Conservation (phyloP, 1,140 invertebrate species). For the Lucilia cuprina region DNA sequence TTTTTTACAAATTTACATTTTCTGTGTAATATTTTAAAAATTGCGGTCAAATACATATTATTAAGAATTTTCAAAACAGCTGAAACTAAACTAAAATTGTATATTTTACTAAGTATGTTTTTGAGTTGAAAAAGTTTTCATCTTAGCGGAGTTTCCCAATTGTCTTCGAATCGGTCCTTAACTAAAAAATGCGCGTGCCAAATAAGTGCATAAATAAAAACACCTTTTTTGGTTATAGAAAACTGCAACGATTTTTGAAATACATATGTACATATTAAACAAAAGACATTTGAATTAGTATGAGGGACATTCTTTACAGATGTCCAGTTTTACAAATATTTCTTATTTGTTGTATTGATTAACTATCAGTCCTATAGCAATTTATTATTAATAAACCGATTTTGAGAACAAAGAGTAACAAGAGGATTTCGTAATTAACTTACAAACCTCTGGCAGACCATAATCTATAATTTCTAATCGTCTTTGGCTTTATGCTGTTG, state of each 20-base stretch:
- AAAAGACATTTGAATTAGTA: not conserved
- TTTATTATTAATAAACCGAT: constrained; percentile 37
- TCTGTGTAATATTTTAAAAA: too few relatives aligned
- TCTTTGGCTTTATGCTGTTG: not conserved
- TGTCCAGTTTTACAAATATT: constrained; percentile 32
- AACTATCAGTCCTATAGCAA: not conserved
- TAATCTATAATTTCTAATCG: not conserved
- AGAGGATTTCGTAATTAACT: constrained; percentile 36
- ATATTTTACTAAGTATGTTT: too few relatives aligned
- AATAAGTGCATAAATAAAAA: not conserved
- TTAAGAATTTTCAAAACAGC: too few relatives aligned
- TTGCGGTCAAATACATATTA: too few relatives aligned
- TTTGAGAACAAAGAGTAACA: constrained; percentile 36
- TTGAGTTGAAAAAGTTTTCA: too few relatives aligned
- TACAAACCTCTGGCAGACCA: constrained; percentile 1
- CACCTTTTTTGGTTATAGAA: not conserved
- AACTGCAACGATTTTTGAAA: too few relatives aligned
- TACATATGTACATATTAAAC: too few relatives aligned
- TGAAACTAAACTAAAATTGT: too few relatives aligned
- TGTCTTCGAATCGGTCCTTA: not conserved
- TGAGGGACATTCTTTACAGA: not conserved
- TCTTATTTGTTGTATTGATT: not conserved
- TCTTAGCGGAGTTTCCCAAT: too few relatives aligned
- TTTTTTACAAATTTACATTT: not conserved
- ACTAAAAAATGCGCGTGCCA: constrained; percentile 26